Conservation (phyloP, 2,113 vertebrate species). For the Paramormyrops kingsleyae region DNA sequence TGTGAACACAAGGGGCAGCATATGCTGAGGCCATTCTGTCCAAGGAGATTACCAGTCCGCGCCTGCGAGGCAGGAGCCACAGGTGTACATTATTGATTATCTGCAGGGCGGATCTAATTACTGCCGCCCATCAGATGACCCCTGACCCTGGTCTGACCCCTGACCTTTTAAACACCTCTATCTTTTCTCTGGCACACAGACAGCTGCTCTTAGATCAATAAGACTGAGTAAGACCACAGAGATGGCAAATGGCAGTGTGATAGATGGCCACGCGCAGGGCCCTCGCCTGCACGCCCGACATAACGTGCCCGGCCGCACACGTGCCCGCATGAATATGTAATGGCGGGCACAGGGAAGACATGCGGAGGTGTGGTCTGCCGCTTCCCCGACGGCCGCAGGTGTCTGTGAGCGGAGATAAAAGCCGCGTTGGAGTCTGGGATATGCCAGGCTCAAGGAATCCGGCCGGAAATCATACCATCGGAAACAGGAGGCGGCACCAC, state of each 20-base stretch:
- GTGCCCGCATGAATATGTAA: neutral
- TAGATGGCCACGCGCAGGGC: neutral
- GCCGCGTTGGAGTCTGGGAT: neutral
- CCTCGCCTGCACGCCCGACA: neutral
- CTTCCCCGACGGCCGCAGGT: neutral
- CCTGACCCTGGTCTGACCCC: neutral
- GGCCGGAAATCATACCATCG: neutral
- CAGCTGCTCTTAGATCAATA: neutral
- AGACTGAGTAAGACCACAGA: neutral
- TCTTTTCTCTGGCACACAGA: neutral
- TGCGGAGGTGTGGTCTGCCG: neutral
- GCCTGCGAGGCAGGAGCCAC: neutral
- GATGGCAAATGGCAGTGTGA: neutral
- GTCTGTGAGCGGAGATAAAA: neutral
- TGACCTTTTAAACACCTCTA: neutral
- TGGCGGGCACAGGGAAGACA: neutral
- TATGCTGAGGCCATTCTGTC: neutral
- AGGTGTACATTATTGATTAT: neutral
- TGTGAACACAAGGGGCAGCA: neutral
- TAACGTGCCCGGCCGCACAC: neutral
- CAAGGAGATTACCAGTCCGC: neutral
- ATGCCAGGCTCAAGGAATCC: neutral
- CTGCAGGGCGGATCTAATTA: neutral
- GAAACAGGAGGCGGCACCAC: neutral
- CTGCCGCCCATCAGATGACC: neutral